A percentile compares a stretch with the other conserved stretches of the same genome.
These are phyloP conservation scores for Shinisaurus crocodilurus DNA, from an alignment of 2,113 vertebrate species.

Conservation along the genomic window DNA sequence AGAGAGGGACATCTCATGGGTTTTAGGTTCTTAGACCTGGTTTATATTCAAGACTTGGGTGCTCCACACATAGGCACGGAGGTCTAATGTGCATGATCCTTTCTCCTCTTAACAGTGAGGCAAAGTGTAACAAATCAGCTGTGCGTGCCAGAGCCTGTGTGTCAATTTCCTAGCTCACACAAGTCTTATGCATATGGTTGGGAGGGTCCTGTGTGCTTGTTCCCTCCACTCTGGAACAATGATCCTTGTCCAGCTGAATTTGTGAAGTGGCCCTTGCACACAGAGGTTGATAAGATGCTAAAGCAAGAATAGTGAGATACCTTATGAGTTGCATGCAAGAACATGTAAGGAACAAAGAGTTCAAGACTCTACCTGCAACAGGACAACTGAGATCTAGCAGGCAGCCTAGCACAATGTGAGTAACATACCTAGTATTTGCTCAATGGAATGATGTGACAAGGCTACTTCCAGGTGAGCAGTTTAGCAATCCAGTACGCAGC, in stretches of 20 bases:
- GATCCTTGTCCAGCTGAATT: not conserved
- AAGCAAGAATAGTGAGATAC: not conserved
- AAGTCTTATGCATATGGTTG: not conserved
- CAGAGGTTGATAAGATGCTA: not conserved
- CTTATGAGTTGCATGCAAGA: not conserved
- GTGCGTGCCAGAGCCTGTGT: not conserved
- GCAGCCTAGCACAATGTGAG: not conserved
- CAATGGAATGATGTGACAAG: not conserved
- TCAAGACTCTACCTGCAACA: not conserved
- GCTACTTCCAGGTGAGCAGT: not conserved
- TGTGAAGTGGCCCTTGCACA: not conserved
- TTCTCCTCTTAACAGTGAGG: not conserved
- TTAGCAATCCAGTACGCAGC: not conserved
- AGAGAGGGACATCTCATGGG: too few relatives aligned
- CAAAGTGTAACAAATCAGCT: not conserved
- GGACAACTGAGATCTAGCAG: not conserved
- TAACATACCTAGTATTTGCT: not conserved
- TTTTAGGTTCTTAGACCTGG: not conserved
- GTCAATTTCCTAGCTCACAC: not conserved
- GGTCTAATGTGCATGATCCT: not conserved
- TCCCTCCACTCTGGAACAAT: not conserved
- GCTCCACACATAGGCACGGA: not conserved
- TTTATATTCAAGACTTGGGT: not conserved
- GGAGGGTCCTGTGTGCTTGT: not conserved
- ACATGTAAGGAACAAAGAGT: not conserved